Conservation (phyloP, 2,888 invertebrate species). For the Rhamnusium bicolor region DNA sequence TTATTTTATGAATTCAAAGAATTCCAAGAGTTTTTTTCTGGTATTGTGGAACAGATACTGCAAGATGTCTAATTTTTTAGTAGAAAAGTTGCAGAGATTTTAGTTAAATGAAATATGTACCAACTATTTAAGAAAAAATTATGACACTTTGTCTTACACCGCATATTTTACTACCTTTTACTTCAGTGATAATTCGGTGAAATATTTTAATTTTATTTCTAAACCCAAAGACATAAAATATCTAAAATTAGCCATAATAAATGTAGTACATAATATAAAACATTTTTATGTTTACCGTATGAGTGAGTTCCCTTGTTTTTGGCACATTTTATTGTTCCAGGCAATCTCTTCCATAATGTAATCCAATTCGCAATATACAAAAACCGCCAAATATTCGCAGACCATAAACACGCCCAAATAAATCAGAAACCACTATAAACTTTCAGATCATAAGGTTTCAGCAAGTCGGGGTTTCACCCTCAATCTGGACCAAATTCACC, state of each 20-base stretch:
- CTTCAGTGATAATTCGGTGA: neutral
- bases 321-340: slow-evolving; percentile 25
- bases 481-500: slow-evolving; percentile 37
- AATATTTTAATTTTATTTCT: neutral
- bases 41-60: too few species aligned
- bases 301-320: slow-evolving; percentile 35
- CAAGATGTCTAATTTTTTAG: too few species aligned
- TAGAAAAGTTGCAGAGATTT: too few species aligned
- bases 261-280: slow-evolving; percentile 9
- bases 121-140: too few species aligned
- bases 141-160: too few species aligned
- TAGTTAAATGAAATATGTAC: too few species aligned
- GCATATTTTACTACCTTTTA: neutral
- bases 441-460: slow-evolving; percentile 54
- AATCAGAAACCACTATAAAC: slow-evolving; percentile 55
- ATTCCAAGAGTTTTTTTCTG: too few species aligned
- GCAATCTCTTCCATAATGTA: slow-evolving; percentile 39
- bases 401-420: slow-evolving; percentile 55
- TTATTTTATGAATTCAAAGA: too few species aligned
- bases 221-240: neutral
- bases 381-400: slow-evolving; percentile 53
- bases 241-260: slow-evolving; percentile 6
- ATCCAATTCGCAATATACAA: slow-evolving; percentile 45
- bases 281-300: slow-evolving; percentile 18
- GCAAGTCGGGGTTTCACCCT: slow-evolving; percentile 33